These are phyloP conservation scores for Leptarthrus brevirostris DNA, from an alignment of 2,888 invertebrate genomes.

Conservation along the genomic window DNA sequence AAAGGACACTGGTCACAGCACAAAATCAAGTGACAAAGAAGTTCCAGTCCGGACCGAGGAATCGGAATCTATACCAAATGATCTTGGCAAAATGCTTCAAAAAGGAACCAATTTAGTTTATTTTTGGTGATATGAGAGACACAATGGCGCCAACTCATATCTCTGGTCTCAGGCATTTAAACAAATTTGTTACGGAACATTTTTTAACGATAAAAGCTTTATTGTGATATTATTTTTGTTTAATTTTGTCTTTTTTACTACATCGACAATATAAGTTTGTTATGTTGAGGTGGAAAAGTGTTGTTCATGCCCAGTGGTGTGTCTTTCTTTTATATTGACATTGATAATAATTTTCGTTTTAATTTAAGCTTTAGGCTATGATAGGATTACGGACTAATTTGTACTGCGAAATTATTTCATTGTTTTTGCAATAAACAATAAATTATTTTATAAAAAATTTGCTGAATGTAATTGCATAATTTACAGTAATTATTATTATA, in stretches of 20 bases:
- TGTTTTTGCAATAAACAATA: constrained; percentile 41
- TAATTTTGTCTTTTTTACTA: not conserved
- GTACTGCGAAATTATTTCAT: constrained; percentile 40
- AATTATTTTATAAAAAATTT: constrained; percentile 39
- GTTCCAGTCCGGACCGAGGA: constrained; percentile 20
- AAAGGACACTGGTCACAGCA: not conserved
- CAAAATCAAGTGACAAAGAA: constrained; percentile 3
- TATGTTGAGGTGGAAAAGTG: not conserved
- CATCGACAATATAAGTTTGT: not conserved
- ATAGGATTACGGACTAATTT: constrained; percentile 32
- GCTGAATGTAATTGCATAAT: no score
- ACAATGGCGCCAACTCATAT: constrained; percentile 1
- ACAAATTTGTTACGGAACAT: not conserved
- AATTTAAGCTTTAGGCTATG: constrained; percentile 32
- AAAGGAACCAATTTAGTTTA: constrained; percentile 21
- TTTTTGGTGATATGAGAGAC: constrained; percentile 17
- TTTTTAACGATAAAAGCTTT: constrained; percentile 14
- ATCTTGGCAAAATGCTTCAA: constrained; percentile 10
- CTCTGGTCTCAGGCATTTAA: constrained; percentile 34
- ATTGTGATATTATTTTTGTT: constrained; percentile 40
- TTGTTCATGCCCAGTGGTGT: constrained; percentile 18
- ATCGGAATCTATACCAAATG: not conserved
- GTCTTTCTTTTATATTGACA: constrained; percentile 29
- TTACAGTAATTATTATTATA: no score
- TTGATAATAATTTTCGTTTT: constrained; percentile 30